Conservation (phyloP, 2,113 vertebrate genomes). For the Axis porcinus region DNA sequence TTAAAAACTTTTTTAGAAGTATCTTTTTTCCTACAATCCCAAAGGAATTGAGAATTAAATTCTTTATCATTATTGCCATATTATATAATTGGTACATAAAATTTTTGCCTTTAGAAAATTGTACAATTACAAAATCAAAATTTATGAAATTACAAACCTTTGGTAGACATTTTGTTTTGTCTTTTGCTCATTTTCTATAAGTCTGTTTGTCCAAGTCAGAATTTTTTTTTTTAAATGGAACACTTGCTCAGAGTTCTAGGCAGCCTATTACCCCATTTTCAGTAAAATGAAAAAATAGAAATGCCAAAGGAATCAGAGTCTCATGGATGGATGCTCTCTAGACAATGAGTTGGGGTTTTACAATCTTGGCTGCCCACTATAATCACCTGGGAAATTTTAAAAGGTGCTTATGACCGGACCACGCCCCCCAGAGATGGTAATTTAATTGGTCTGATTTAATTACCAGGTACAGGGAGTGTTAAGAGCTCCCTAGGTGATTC, state of each 20-base stretch:
- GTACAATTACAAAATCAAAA: background rate
- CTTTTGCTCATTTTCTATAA: background rate
- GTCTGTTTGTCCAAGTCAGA: background rate
- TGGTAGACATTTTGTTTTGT: background rate
- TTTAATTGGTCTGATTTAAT: conserved; percentile 61
- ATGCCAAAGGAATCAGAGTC: background rate
- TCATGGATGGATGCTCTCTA: background rate
- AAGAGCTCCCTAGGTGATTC: conserved; percentile 45
- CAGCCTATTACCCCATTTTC: background rate
- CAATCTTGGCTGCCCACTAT: background rate
- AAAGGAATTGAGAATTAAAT: background rate
- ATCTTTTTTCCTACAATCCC: background rate
- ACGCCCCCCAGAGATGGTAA: conserved; percentile 23
- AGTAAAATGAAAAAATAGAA: background rate
- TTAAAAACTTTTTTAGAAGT: background rate
- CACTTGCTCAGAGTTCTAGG: background rate
- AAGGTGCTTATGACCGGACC: background rate
- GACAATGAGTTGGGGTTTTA: background rate
- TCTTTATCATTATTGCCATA: background rate
- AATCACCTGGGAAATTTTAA: conserved; percentile 44
- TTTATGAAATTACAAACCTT: background rate
- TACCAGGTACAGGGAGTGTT: background rate
- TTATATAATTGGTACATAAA: background rate
- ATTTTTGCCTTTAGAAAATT: background rate
- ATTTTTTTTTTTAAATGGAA: background rate